Conservation (phyloP, 2,797 vertebrate species). For the Prionace glauca region DNA sequence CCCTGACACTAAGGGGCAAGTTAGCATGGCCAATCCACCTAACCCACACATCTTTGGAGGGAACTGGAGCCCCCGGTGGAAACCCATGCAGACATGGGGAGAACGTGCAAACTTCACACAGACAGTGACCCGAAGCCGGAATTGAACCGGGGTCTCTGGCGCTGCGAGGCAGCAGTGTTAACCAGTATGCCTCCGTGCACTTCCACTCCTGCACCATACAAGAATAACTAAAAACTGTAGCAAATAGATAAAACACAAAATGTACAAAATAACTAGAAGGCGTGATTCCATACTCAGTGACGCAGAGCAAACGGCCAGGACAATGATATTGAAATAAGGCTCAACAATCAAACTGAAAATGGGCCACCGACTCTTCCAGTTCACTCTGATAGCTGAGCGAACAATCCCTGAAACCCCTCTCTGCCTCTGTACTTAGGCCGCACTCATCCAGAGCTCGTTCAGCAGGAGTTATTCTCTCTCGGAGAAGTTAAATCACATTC, state of each 20-base stretch:
- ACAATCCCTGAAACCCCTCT: conserved; percentile 1
- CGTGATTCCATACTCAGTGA: neutral
- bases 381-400: neutral
- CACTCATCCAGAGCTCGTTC: neutral
- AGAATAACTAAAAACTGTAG: neutral
- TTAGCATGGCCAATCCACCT: too few relatives aligned
- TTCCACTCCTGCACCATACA: neutral
- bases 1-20: too few relatives aligned
- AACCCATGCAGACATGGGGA: too few relatives aligned
- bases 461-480: neutral
- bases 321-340: neutral
- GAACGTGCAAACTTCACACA: too few relatives aligned
- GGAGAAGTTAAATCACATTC: neutral
- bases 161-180: too few relatives aligned
- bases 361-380: neutral
- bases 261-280: too few relatives aligned
- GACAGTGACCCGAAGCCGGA: too few relatives aligned
- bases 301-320: neutral
- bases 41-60: too few relatives aligned
- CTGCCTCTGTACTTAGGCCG: neutral
- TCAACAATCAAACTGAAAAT: neutral
- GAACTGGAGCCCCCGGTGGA: too few relatives aligned
- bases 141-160: too few relatives aligned
- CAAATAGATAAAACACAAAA: neutral
- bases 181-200: too few relatives aligned